These are phyloP conservation scores for Rhizoglyphus robini DNA, from an alignment of 1,140 invertebrate genomes.

Conservation along the genomic window DNA sequence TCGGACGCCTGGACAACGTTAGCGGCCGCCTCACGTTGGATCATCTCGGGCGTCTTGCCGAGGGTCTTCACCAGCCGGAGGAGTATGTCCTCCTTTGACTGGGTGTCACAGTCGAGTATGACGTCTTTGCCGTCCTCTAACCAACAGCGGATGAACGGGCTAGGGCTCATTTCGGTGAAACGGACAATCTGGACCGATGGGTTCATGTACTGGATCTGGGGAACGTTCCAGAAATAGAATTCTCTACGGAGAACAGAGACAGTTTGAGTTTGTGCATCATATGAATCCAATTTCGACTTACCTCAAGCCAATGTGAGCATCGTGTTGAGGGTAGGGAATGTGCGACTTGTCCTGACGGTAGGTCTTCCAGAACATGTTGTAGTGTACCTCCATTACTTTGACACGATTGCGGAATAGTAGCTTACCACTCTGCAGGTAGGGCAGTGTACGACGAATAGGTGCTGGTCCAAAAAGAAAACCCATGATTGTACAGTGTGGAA, in stretches of 20 bases:
- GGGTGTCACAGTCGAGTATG: constrained; percentile 21
- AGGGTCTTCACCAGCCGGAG: constrained; percentile 13
- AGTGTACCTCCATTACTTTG: constrained; percentile 70
- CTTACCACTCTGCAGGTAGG: constrained; percentile 67
- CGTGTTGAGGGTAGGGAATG: constrained; percentile 5
- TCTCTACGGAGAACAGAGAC: constrained; percentile 39
- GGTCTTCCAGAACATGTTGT: constrained; percentile 41
- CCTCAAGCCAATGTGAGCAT: constrained; percentile 14
- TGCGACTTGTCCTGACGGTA: neutral
- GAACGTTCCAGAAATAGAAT: constrained; percentile 85
- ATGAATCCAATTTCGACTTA: neutral
- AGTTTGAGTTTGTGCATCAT: neutral
- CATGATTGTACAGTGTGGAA: no score
- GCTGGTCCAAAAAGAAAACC: constrained; percentile 85
- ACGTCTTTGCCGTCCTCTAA: constrained; percentile 21
- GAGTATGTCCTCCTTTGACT: constrained; percentile 14
- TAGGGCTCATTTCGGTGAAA: constrained; percentile 35
- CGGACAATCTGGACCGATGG: constrained; percentile 74
- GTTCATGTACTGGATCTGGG: constrained; percentile 88
- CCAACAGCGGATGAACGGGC: constrained; percentile 25
- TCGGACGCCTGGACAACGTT: neutral
- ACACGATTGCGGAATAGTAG: constrained; percentile 67
- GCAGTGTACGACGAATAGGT: constrained; percentile 71
- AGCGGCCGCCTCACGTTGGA: neutral
- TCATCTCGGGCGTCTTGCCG: constrained; percentile 19